Evolutionary conservation across 2,888 invertebrate genomes (phyloP), one percentile per base, ranked within the genome.

Genomic region (Mactromeris polynyma): DNA sequence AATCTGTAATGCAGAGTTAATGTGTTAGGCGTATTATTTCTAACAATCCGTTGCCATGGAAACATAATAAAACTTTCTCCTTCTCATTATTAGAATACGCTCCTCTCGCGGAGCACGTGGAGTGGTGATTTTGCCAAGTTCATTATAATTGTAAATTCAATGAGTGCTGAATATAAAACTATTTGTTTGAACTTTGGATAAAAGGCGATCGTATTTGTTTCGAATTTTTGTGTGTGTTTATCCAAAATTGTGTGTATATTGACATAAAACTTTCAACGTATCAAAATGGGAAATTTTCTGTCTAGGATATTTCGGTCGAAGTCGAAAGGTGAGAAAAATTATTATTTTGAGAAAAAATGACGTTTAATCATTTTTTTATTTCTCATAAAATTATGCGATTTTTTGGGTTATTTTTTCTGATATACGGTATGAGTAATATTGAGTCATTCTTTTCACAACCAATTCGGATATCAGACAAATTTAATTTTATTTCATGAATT

Each of bases 231-330:
- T 36, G 31, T 40, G 46, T 40, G 33, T 54, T 81, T 81, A 31
- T 81, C 46, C 33, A 33, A 46, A 33, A 54, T 46, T 83, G 17
- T 83, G 38, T 86, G 69, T 86, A 81, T 69, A 46, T 86, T 69
- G 78, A 81, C 69, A 33, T 36, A 69, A 81, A 40, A 58, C 31
- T 84, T 80, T 58, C 33, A 83, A 58, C 21, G 58, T 33, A 69
- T 3, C 64, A 83, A 84, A 79, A 90, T 90, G 90, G 90, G 90
- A 58, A 90, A 90, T 83, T 89, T 90, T 87, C 82, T 90, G 42
- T 90, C 90, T 26, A 81, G 90, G 87, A 79, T 90, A 58, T 90
- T 90, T 83, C 84, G 89, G 40, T 85, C 85, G 26, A 87, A 85
- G 69, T 26, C 86, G 1, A 89, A 89, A 87, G 89, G 89, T 90